phyloP scores from a whole-genome alignment of 2,797 vertebrate species.

The Eulemur albifrons region DNA sequence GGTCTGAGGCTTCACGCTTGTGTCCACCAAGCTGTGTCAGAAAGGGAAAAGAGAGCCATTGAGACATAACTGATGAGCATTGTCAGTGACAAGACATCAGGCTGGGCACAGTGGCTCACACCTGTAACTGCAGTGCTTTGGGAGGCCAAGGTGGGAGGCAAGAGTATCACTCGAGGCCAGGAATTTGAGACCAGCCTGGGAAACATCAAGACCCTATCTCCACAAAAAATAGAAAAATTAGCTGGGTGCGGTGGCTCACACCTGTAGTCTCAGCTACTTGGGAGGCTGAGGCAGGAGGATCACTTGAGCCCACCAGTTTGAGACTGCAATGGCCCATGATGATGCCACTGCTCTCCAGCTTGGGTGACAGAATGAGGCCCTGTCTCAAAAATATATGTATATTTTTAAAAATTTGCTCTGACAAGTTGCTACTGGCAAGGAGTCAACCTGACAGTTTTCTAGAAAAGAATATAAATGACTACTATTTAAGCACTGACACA shows the following conservation, averaged over 20 bases:
- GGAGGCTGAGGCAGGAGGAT: neutral
- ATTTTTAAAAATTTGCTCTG: no score
- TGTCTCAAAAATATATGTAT: neutral
- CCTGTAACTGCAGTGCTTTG: neutral
- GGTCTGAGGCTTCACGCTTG: neutral
- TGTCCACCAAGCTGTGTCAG: neutral
- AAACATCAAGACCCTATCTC: neutral
- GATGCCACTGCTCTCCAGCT: neutral
- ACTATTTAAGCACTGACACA: neutral
- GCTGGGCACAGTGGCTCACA: neutral
- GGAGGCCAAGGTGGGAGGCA: neutral
- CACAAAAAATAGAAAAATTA: neutral
- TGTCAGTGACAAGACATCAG: neutral
- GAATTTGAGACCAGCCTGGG: neutral
- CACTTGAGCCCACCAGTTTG: neutral
- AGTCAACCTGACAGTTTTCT: neutral
- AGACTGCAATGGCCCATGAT: neutral
- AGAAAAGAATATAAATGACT: neutral
- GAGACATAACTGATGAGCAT: no score
- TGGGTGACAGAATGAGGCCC: neutral
- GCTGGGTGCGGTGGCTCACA: neutral
- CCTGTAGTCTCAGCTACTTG: neutral
- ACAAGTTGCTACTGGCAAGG: neutral
- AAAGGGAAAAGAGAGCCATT: neutral
- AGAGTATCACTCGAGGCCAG: neutral